A percentile compares a stretch with the other conserved stretches of the same genome.
These are phyloP conservation scores for Diplodus sargus DNA, from an alignment of 2,797 vertebrate genomes.

Conservation along the genomic window DNA sequence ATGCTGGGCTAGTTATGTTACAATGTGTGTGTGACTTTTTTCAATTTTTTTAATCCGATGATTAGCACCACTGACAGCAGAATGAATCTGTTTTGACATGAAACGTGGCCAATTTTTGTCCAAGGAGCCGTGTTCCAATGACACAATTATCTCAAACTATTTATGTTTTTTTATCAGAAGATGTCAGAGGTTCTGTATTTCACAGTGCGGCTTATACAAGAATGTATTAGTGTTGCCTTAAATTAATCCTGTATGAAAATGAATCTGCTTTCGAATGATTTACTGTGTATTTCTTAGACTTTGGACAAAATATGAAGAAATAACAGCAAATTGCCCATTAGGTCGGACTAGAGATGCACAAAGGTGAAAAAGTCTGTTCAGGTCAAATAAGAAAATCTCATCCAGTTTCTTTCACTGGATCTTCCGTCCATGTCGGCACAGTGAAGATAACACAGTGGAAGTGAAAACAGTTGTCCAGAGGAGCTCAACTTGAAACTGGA, in stretches of 20 bases:
- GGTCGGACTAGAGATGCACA: neutral
- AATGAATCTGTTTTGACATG: neutral
- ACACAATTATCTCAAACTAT: neutral
- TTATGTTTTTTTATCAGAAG: neutral
- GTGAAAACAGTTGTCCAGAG: neutral
- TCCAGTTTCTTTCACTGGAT: neutral
- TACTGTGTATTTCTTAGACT: neutral
- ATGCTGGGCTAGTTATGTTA: neutral
- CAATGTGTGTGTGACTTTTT: neutral
- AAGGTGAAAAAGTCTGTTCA: neutral
- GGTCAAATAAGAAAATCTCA: neutral
- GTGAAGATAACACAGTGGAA: neutral
- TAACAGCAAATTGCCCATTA: neutral
- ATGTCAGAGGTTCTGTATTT: neutral
- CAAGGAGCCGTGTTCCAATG: neutral
- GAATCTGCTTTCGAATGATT: neutral
- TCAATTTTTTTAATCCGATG: neutral
- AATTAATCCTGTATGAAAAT: neutral
- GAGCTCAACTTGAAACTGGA: neutral
- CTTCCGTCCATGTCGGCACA: neutral
- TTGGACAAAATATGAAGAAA: neutral
- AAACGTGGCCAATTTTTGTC: neutral
- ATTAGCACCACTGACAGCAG: neutral
- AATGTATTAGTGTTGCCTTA: neutral
- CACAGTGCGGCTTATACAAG: neutral